Evolutionary conservation across 1,140 invertebrate species (phyloP).

Genomic region (Hypsibius dujardini): DNA sequence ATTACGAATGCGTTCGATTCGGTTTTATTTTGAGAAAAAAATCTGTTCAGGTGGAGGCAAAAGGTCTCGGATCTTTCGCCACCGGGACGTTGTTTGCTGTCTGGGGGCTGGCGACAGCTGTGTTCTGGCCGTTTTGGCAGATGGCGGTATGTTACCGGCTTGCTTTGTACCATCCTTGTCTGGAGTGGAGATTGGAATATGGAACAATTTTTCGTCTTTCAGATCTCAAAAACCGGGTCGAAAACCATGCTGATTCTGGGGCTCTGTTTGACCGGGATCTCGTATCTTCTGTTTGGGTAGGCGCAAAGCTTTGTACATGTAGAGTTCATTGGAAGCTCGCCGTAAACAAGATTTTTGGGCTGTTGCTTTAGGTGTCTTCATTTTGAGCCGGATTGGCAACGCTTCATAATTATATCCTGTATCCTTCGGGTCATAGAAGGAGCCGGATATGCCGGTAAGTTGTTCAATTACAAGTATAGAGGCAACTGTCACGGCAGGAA

Average conservation of each 20-base stretch:
- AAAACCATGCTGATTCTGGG: not conserved
- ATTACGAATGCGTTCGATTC: not conserved
- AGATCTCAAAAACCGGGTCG: not conserved
- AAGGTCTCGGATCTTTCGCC: not conserved
- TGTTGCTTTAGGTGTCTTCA: slow-evolving; percentile 2
- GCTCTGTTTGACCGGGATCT: not conserved
- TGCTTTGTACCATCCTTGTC: not conserved
- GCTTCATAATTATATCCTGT: not conserved
- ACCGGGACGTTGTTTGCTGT: not conserved
- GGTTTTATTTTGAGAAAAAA: no score
- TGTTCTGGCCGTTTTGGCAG: not conserved
- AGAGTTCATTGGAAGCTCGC: not conserved
- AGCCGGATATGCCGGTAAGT: not conserved
- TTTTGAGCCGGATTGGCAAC: not conserved
- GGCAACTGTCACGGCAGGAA: no score
- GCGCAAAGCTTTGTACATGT: not conserved
- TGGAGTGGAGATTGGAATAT: no score
- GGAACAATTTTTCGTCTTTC: no score
- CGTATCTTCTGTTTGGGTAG: not conserved
- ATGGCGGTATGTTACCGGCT: not conserved
- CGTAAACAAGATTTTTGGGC: not conserved
- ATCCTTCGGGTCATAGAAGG: not conserved
- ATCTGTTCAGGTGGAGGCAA: slow-evolving; percentile 1
- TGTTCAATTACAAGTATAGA: no score
- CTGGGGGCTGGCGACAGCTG: not conserved